phyloP scores from a whole-genome alignment of 1,140 invertebrate species.

The Agraylea sexmaculata region DNA sequence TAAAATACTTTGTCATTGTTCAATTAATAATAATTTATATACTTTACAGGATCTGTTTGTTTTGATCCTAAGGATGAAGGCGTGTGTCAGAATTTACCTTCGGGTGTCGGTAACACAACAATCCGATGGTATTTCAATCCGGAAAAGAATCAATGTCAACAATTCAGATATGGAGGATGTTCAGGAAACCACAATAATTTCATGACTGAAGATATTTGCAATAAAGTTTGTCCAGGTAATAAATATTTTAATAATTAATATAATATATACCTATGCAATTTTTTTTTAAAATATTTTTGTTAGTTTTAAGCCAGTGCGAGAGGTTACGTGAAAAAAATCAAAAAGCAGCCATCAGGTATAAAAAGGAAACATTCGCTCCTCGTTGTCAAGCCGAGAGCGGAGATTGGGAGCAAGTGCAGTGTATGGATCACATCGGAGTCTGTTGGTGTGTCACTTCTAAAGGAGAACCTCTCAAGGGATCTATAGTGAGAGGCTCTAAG shows the following conservation, averaged over 20 bases:
- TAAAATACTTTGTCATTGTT: not conserved
- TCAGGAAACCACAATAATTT: constrained; percentile 85
- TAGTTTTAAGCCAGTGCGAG: constrained; percentile 68
- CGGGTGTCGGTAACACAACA: constrained; percentile 38
- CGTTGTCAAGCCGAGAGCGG: constrained; percentile 59
- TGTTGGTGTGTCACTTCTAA: constrained; percentile 77
- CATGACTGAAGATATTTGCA: constrained; percentile 69
- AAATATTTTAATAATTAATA: constrained; percentile 20
- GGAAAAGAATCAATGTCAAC: constrained; percentile 60
- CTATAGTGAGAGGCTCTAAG: constrained; percentile 55
- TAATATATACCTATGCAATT: constrained; percentile 6
- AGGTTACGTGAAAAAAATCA: constrained; percentile 63
- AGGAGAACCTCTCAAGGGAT: constrained; percentile 68
- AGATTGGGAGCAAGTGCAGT: constrained; percentile 70
- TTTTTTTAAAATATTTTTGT: constrained; percentile 14
- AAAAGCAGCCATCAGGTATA: constrained; percentile 51
- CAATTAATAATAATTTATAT: not conserved
- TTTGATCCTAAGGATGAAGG: constrained; percentile 58
- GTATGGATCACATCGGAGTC: constrained; percentile 61
- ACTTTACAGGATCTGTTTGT: constrained; percentile 60
- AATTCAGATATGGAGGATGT: constrained; percentile 57
- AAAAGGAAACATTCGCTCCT: constrained; percentile 59
- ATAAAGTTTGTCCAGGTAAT: constrained; percentile 64
- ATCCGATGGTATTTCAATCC: constrained; percentile 66
- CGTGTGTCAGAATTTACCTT: constrained; percentile 32